Evolutionary conservation across 2,888 invertebrate species (phyloP).

Genomic region (Matsumyia berberina): DNA sequence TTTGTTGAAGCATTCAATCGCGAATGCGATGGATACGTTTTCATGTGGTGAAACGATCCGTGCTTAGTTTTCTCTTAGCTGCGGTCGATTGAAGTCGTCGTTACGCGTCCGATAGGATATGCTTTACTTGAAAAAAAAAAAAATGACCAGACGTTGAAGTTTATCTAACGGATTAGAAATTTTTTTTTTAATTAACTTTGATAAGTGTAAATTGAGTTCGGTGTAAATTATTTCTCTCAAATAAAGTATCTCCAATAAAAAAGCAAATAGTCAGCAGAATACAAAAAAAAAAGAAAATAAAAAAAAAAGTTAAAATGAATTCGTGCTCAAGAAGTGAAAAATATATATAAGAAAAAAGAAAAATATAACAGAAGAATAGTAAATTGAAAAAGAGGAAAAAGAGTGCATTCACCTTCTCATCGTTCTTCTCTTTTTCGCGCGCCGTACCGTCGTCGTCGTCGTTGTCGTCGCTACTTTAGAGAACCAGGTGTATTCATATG

Average conservation of each 20-base stretch:
- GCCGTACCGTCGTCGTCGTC: conserved; percentile 60
- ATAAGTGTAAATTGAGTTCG: conserved; percentile 15
- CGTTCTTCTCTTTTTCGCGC: conserved; percentile 75
- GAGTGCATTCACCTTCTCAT: conserved; percentile 75
- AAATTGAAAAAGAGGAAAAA: conserved; percentile 63
- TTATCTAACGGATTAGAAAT: conserved; percentile 48
- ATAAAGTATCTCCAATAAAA: not conserved
- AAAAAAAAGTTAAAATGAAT: conserved; percentile 30
- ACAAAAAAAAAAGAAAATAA: conserved; percentile 19
- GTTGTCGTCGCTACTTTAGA: conserved; percentile 46
- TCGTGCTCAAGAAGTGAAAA: conserved; percentile 40
- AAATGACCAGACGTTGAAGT: conserved; percentile 23
- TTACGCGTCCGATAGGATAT: not conserved
- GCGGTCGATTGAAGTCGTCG: conserved; percentile 65
- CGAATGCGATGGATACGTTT: conserved; percentile 69
- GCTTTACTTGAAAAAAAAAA: not conserved
- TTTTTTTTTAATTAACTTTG: conserved; percentile 10
- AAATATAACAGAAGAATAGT: conserved; percentile 56
- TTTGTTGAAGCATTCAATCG: conserved; percentile 75
- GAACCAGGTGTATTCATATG: conserved; percentile 70
- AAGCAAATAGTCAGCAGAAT: conserved; percentile 28
- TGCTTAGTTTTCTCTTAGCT: conserved; percentile 74
- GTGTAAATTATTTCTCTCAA: conserved; percentile 7
- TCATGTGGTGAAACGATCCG: conserved; percentile 70
- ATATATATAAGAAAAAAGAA: conserved; percentile 34